Conservation (phyloP, 2,888 invertebrate genomes). For the Acanthopleura granulata region DNA sequence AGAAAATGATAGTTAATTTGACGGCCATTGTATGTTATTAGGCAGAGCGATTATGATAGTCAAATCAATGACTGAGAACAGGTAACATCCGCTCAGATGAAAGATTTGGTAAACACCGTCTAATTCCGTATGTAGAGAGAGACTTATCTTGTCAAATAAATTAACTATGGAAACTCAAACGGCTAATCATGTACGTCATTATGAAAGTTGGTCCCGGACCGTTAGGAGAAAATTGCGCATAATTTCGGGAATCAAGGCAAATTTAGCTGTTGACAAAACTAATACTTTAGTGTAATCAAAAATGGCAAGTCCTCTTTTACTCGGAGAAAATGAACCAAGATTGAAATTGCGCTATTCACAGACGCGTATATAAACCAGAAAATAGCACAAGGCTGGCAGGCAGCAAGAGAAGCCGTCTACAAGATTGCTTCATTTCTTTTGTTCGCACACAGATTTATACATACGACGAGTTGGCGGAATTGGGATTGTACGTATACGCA, state of each 20-base stretch:
- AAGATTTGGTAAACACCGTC: constrained; percentile 37
- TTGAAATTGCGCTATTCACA: constrained; percentile 56
- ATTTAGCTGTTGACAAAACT: constrained; percentile 59
- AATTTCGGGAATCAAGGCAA: constrained; percentile 44
- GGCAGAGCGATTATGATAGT: constrained; percentile 2
- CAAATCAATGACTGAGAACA: constrained; percentile 11
- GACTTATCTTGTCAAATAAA: constrained; percentile 54
- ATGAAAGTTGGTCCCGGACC: constrained; percentile 55
- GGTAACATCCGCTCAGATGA: constrained; percentile 26
- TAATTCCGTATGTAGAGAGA: constrained; percentile 29
- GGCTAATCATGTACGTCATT: constrained; percentile 54
- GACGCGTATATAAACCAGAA: constrained; percentile 46
- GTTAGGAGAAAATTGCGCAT: constrained; percentile 52
- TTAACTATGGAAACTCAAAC: constrained; percentile 50
- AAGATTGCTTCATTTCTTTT: too few species aligned
- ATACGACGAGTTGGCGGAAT: too few species aligned
- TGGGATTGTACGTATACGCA: too few species aligned
- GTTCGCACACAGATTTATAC: too few species aligned
- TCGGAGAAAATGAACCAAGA: constrained; percentile 50
- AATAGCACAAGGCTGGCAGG: too few species aligned
- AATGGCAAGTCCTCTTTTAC: constrained; percentile 52
- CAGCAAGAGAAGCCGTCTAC: too few species aligned
- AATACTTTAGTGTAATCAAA: constrained; percentile 57
- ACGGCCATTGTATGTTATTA: constrained; percentile 14
- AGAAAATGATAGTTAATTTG: constrained; percentile 16